Evolutionary conservation across 2,113 vertebrate genomes (phyloP), one percentile per base, ranked within the genome.

Genomic region (Labeo rohita): DNA sequence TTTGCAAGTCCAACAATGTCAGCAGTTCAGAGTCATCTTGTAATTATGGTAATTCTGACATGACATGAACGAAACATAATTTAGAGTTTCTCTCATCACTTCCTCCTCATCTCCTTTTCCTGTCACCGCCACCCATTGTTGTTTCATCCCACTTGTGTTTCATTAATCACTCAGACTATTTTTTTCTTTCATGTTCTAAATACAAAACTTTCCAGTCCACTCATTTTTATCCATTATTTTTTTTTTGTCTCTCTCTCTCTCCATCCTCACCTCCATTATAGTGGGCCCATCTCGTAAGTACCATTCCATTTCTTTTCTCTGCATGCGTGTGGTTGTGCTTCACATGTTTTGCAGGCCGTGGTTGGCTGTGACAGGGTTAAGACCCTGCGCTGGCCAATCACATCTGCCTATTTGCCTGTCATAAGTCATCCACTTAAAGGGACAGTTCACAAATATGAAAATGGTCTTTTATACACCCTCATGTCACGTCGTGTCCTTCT

Each of bases 231-330:
- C 13, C 79, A 83, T 91, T 79, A 56, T 47, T 82, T 92, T 91
- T 82, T 84, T 88, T 85, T n/a, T n/a, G n/a, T n/a, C n/a, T n/a
- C 21, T 91, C 61, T 89, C 87, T 89, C 73, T 75, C 91, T 87
- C 74, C 88, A 70, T 68, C 61, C 61, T 52, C 86, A 85, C 87
- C 87, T 93, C 90, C 92, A 94, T 93, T 90, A 81, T 94, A 97
- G 96, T 92, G 72, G 95, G 96, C 49, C 93, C 92, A 90, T 95
- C 93, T 91, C 88, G 96, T 97, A 92, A 97, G 96, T 97, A 96
- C 89, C 95, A 96, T 96, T 95, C 92, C 95, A 96, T 95, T 90
- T 90, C 94, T 94, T 92, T 84, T 89, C 83, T 85, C 47, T 77
- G 85, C 81, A 74, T 90, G 80, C 34, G 28, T 87, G 63, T 88